Conservation (phyloP, 2,888 invertebrate genomes). For the Tenthredo scrophulariae region DNA sequence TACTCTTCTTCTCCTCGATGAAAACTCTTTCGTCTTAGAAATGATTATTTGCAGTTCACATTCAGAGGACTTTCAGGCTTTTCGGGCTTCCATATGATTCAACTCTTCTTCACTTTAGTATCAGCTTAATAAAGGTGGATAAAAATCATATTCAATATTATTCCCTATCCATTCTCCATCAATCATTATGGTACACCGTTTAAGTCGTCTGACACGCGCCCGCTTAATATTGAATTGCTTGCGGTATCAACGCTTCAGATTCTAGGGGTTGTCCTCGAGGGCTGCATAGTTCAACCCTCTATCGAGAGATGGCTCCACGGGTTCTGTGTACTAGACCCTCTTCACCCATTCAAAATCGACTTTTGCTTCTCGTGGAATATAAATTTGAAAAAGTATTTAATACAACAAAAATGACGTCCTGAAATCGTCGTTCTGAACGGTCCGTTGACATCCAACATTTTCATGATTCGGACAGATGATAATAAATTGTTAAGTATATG, state of each 20-base stretch:
- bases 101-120: not conserved
- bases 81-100: not conserved
- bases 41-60: not conserved
- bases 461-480: not conserved
- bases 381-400: not conserved
- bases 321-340: not conserved
- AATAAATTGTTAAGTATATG: not conserved
- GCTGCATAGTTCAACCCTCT: not conserved
- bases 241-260: slow-evolving; percentile 26
- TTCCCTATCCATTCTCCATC: not conserved
- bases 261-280: slow-evolving; percentile 4
- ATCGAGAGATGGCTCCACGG: slow-evolving; percentile 42
- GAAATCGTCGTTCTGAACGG: not conserved
- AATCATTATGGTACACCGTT: not conserved
- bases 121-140: not conserved
- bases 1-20: not conserved
- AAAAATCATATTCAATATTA: slow-evolving; percentile 1
- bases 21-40: slow-evolving; percentile 27
- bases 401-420: not conserved
- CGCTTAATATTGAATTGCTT: slow-evolving; percentile 28
- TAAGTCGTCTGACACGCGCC: not conserved
- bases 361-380: not conserved
- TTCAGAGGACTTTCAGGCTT: not conserved
- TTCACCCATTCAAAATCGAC: not conserved
- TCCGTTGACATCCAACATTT: not conserved